Conservation (phyloP, 1,140 invertebrate genomes). For the Cydia fagiglandana region DNA sequence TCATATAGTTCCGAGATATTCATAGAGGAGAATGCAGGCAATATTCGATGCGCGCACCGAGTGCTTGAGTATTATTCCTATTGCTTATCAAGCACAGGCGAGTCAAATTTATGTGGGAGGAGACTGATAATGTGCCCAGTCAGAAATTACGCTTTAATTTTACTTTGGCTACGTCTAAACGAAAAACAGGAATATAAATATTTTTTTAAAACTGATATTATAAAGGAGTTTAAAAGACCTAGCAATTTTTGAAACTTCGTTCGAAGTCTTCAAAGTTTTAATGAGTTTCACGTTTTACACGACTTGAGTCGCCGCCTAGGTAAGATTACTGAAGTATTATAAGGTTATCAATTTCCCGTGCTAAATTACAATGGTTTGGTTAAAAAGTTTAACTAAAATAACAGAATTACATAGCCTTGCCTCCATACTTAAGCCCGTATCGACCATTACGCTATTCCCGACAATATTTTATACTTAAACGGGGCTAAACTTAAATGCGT, state of each 20-base stretch:
- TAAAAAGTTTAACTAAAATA: background rate
- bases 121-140: too few species aligned
- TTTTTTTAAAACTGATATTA: too few species aligned
- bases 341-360: background rate
- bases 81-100: background rate
- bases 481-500: background rate
- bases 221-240: too few species aligned
- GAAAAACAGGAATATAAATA: too few species aligned
- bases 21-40: background rate
- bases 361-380: background rate
- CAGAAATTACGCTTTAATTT: too few species aligned
- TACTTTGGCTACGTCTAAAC: too few species aligned
- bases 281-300: too few species aligned
- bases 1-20: background rate
- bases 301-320: too few species aligned
- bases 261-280: too few species aligned
- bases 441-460: background rate
- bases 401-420: too few species aligned
- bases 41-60: background rate
- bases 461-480: background rate
- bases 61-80: background rate
- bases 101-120: background rate
- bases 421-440: background rate
- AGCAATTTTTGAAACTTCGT: too few species aligned
- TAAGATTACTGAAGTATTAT: background rate